These are phyloP conservation scores for Nannoperca obscura DNA, from an alignment of 2,797 vertebrate genomes.

Conservation along the genomic window DNA sequence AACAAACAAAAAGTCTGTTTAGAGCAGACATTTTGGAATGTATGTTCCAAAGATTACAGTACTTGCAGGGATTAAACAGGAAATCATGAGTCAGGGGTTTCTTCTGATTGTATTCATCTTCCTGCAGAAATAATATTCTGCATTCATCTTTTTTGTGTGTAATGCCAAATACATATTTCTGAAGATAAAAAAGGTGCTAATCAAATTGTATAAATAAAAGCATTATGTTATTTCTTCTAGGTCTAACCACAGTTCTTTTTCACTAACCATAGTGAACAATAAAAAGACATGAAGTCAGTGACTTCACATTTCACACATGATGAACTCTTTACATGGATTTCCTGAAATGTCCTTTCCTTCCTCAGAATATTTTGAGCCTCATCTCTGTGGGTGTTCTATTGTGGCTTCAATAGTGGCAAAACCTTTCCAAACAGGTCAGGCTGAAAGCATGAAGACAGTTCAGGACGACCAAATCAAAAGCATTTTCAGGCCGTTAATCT, in stretches of 20 bases:
- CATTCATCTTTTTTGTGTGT: slow-evolving; percentile 10
- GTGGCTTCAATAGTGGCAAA: slow-evolving; percentile 7
- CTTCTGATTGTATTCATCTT: slow-evolving; percentile 21
- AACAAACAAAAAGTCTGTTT: slow-evolving; percentile 44
- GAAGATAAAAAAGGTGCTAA: background rate
- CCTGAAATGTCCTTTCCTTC: slow-evolving; percentile 23
- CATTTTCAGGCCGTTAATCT: slow-evolving; percentile 40
- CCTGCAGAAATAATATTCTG: slow-evolving; percentile 17
- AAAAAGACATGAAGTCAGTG: slow-evolving; percentile 16
- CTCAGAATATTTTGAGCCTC: slow-evolving; percentile 14
- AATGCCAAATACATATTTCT: slow-evolving; percentile 25
- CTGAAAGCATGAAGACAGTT: slow-evolving; percentile 36
- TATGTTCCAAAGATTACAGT: slow-evolving; percentile 15
- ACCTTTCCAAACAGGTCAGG: slow-evolving; percentile 44
- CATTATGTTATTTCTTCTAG: slow-evolving; percentile 6
- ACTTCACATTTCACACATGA: slow-evolving; percentile 46
- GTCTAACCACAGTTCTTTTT: slow-evolving; percentile 13
- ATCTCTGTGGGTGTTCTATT: slow-evolving; percentile 19
- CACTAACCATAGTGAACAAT: slow-evolving; percentile 13
- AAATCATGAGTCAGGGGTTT: slow-evolving; percentile 45
- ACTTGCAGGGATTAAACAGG: slow-evolving; percentile 30
- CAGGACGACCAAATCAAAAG: slow-evolving; percentile 32
- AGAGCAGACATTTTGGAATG: slow-evolving; percentile 25
- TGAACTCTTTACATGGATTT: slow-evolving; percentile 19
- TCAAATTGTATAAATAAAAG: slow-evolving; percentile 24